These are phyloP conservation scores for Hemithea aestivaria DNA, from an alignment of 2,888 invertebrate species.

Conservation along the genomic window DNA sequence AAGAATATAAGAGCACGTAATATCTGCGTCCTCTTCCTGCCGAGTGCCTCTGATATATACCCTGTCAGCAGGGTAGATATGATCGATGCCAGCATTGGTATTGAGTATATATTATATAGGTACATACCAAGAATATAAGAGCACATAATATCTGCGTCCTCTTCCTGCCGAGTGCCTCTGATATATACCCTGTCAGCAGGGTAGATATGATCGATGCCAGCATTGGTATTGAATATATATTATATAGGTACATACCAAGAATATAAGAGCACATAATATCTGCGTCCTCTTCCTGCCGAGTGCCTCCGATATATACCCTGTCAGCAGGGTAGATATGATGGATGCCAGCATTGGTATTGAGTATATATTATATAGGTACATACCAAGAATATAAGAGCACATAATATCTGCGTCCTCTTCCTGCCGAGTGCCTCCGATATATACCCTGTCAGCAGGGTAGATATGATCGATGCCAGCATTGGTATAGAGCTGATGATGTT, in stretches of 20 bases:
- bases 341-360: slow-evolving; percentile 39
- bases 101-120: slow-evolving; percentile 33
- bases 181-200: slow-evolving; percentile 25
- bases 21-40: slow-evolving; percentile 32
- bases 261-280: slow-evolving; percentile 28
- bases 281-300: slow-evolving; percentile 38
- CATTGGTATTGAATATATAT: slow-evolving; percentile 38
- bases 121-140: slow-evolving; percentile 28
- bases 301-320: slow-evolving; percentile 30
- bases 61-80: slow-evolving; percentile 24
- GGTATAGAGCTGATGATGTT: slow-evolving; percentile 35
- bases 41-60: slow-evolving; percentile 24
- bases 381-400: slow-evolving; percentile 31
- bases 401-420: slow-evolving; percentile 32
- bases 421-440: slow-evolving; percentile 36
- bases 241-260: slow-evolving; percentile 30
- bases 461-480: slow-evolving; percentile 34
- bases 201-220: slow-evolving; percentile 31
- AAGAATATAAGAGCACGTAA: slow-evolving; percentile 30
- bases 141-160: slow-evolving; percentile 34
- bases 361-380: too few relatives aligned
- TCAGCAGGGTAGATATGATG: slow-evolving; percentile 23
- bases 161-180: slow-evolving; percentile 25
- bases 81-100: slow-evolving; percentile 36
- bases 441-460: slow-evolving; percentile 26